Evolutionary conservation across 2,797 vertebrate species (phyloP).

Genomic region (Acanthopagrus latus): DNA sequence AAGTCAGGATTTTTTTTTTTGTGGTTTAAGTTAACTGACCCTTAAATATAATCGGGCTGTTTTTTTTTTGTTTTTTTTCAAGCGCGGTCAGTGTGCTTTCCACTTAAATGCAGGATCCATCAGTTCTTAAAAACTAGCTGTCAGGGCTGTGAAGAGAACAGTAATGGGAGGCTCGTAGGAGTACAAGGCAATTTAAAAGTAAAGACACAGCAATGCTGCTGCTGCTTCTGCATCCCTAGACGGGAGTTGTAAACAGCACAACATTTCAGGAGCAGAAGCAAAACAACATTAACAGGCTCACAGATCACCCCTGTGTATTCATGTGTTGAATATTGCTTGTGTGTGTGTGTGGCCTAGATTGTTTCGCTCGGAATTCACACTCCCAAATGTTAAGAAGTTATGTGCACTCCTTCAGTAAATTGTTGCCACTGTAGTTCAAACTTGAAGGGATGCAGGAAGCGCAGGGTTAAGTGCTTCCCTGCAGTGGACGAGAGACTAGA

Average conservation of each 20-base stretch:
- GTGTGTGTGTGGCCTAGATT: constrained; percentile 5
- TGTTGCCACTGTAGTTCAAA: constrained; percentile 3
- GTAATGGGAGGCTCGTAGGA: constrained; percentile 1
- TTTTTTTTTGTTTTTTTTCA: constrained; percentile 1
- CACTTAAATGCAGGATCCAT: constrained; percentile 1
- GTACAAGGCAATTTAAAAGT: constrained; percentile 27
- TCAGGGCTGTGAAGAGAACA: not conserved
- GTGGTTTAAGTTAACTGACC: not conserved
- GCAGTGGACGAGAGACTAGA: not conserved
- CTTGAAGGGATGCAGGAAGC: not conserved
- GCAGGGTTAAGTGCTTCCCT: not conserved
- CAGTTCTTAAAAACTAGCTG: constrained; percentile 6
- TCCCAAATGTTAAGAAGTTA: not conserved
- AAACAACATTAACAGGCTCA: constrained; percentile 5
- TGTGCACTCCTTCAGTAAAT: not conserved
- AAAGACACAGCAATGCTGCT: constrained; percentile 2
- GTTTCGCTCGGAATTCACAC: not conserved
- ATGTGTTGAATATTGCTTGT: not conserved
- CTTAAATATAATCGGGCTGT: not conserved
- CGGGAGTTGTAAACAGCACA: constrained; percentile 11
- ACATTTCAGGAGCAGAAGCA: constrained; percentile 21
- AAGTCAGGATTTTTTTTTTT: not conserved
- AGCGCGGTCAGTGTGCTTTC: not conserved
- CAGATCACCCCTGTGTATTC: constrained; percentile 23
- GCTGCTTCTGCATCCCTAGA: constrained; percentile 20